Conservation (phyloP, 2,888 invertebrate genomes). For the Helicoverpa assulta region DNA sequence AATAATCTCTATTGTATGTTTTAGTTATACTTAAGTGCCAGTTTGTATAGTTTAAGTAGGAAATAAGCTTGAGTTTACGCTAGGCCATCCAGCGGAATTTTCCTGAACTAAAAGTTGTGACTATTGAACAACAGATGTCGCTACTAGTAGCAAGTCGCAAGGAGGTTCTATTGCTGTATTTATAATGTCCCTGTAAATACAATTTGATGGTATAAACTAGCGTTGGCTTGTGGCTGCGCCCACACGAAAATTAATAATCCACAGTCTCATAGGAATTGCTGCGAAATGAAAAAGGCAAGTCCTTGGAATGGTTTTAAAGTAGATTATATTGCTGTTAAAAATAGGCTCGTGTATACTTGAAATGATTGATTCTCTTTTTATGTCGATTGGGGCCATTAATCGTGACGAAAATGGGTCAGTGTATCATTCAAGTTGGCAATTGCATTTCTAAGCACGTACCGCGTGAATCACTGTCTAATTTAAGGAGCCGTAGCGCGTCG, state of each 20-base stretch:
- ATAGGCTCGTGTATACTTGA: conserved; percentile 11
- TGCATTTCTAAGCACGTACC: conserved; percentile 1
- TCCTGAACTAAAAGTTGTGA: conserved; percentile 32
- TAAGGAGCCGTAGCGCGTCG: background rate
- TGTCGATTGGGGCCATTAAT: background rate
- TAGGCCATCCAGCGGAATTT: conserved; percentile 19
- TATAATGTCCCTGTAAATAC: conserved; percentile 12
- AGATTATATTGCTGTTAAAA: conserved; percentile 17
- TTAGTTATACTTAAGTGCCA: background rate
- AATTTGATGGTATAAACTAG: conserved; percentile 24
- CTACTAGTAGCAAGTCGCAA: conserved; percentile 2
- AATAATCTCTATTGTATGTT: background rate
- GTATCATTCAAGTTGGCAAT: background rate
- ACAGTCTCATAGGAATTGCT: conserved; percentile 16
- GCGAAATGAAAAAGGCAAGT: conserved; percentile 25
- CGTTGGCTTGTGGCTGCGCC: conserved; percentile 16
- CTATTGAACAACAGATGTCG: conserved; percentile 62
- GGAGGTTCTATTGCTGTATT: conserved; percentile 2
- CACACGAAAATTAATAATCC: conserved; percentile 20
- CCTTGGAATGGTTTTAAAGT: conserved; percentile 32
- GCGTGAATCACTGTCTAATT: background rate
- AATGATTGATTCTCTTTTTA: conserved; percentile 22
- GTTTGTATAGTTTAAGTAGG: background rate
- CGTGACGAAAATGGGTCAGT: background rate
- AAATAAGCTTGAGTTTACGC: background rate